A percentile compares a stretch with the other conserved stretches of the same genome.
Conservation (phyloP, 2,797 vertebrate genomes). For the Knipowitschia caucasica region DNA sequence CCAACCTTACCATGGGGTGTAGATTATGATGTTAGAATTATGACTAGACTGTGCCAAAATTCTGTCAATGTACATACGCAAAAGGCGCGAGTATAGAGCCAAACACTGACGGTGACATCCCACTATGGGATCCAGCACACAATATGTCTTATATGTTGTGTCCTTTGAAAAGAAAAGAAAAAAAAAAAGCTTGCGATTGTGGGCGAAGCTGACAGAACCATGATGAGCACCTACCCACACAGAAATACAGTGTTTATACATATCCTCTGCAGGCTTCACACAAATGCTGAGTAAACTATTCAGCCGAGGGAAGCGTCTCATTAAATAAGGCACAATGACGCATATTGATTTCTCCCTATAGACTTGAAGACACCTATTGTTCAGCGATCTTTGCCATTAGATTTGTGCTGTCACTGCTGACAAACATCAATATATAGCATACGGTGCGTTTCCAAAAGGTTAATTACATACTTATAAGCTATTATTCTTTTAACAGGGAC, state of each 20-base stretch:
- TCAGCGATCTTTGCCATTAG: slow-evolving; percentile 51
- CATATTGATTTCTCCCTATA: slow-evolving; percentile 61
- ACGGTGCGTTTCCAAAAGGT: slow-evolving; percentile 52
- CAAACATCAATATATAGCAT: slow-evolving; percentile 55
- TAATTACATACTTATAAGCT: slow-evolving; percentile 65
- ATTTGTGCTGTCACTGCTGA: slow-evolving; percentile 41
- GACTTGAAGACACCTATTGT: slow-evolving; percentile 55
- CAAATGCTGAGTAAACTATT: slow-evolving; percentile 56
- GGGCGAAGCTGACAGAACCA: neutral
- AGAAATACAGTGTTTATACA: slow-evolving; percentile 7
- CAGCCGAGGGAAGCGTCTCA: slow-evolving; percentile 59
- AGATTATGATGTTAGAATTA: neutral
- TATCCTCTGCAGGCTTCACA: slow-evolving; percentile 23
- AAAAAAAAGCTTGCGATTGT: slow-evolving; percentile 6
- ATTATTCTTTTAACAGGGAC: slow-evolving; percentile 55
- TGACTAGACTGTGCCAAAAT: neutral
- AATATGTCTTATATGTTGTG: slow-evolving; percentile 32
- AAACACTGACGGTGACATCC: slow-evolving; percentile 35
- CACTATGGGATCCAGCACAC: slow-evolving; percentile 20
- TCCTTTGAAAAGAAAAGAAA: slow-evolving; percentile 46
- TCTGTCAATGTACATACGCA: slow-evolving; percentile 26
- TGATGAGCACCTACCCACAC: slow-evolving; percentile 7
- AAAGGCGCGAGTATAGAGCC: too few relatives aligned
- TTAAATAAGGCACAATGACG: slow-evolving; percentile 56
- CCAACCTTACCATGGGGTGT: neutral